These are phyloP conservation scores for Dioctria rufipes DNA, from an alignment of 2,888 invertebrate genomes.

Conservation along the genomic window DNA sequence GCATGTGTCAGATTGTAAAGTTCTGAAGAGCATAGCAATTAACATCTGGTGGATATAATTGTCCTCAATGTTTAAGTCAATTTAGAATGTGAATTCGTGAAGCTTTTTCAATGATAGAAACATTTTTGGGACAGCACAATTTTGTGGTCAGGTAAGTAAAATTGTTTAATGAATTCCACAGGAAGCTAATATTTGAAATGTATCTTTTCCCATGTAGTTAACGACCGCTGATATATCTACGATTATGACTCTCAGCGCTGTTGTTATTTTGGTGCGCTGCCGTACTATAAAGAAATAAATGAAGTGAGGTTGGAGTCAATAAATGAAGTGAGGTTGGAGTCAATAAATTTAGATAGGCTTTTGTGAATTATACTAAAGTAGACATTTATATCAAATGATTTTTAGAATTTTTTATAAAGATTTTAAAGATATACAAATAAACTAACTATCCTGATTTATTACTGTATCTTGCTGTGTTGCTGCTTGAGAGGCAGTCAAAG, in stretches of 20 bases:
- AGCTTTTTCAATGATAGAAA: conserved; percentile 70
- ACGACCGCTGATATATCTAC: conserved; percentile 72
- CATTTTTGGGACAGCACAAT: conserved; percentile 65
- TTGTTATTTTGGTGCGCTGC: conserved; percentile 70
- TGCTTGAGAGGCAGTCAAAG: no score
- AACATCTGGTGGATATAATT: no score
- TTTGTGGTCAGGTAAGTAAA: conserved; percentile 67
- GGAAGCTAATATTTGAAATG: no score
- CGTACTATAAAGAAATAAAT: conserved; percentile 65
- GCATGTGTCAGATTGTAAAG: no score
- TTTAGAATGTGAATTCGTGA: conserved; percentile 64
- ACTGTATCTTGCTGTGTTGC: no score
- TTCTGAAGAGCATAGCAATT: no score
- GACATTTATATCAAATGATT: background rate
- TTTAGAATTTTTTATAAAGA: background rate
- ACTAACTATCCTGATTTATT: no score
- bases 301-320: conserved; percentile 63
- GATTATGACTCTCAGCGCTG: conserved; percentile 70
- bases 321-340: conserved; percentile 63
- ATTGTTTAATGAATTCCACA: no score
- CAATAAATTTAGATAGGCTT: conserved; percentile 63
- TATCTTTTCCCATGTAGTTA: conserved; percentile 62
- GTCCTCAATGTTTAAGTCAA: no score
- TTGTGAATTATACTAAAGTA: conserved; percentile 60
- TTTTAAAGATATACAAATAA: no score